Evolutionary conservation across 2,113 vertebrate species (phyloP).

Genomic region (Elephas maximus): DNA sequence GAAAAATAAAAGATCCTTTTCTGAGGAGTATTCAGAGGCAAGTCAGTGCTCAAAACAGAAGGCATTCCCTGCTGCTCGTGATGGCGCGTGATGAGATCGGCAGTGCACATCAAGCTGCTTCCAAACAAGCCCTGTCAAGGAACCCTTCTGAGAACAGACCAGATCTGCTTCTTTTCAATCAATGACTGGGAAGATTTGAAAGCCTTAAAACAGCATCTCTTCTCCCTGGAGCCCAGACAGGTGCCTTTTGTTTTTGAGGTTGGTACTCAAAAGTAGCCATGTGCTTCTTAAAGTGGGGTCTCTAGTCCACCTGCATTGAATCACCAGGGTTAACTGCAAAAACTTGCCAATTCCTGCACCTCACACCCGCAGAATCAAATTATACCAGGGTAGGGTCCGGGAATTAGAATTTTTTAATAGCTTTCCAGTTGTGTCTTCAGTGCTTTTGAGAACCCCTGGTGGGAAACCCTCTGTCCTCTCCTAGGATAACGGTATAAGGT

Average conservation of each 20-base stretch:
- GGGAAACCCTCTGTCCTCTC: neutral
- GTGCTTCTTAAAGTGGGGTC: neutral
- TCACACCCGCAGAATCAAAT: neutral
- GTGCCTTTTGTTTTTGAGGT: neutral
- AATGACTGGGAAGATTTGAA: neutral
- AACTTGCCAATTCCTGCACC: neutral
- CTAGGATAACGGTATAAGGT: neutral
- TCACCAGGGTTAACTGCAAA: neutral
- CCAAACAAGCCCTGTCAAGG: neutral
- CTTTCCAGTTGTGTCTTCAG: neutral
- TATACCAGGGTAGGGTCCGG: neutral
- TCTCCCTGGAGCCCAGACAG: neutral
- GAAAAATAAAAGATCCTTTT: neutral
- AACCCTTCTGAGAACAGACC: neutral
- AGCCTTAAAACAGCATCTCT: neutral
- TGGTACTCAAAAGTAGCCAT: neutral
- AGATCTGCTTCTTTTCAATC: conserved; percentile 25
- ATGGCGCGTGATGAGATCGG: rapidly evolving
- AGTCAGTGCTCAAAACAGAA: neutral
- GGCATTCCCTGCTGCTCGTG: neutral
- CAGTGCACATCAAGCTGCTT: neutral
- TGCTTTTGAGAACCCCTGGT: neutral
- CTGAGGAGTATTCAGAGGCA: neutral
- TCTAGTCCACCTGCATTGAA: neutral
- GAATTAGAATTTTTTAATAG: neutral